These are phyloP conservation scores for Penaeus chinensis DNA, from an alignment of 1,140 invertebrate species.

Conservation along the genomic window DNA sequence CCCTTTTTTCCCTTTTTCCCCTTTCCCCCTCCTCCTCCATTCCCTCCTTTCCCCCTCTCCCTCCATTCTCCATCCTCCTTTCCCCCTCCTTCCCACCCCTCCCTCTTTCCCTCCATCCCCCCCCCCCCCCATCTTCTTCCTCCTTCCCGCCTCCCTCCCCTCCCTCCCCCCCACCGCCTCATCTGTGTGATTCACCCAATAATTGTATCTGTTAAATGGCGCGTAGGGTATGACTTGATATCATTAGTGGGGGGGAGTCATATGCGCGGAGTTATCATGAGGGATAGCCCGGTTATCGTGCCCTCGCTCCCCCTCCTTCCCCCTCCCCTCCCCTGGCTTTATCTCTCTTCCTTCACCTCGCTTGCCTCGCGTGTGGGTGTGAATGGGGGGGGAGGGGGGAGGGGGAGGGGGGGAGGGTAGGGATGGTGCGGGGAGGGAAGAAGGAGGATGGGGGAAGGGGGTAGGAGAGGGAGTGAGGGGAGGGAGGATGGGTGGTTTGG, in stretches of 20 bases:
- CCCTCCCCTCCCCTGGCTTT: not conserved
- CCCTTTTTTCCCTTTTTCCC: not conserved
- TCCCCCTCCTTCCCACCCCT: not conserved
- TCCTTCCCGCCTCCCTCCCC: not conserved
- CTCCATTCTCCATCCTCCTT: not conserved
- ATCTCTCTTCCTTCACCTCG: too few species aligned
- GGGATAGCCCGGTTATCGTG: slow-evolving; percentile 45
- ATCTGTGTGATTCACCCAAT: slow-evolving; percentile 55
- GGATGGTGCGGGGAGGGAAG: not conserved
- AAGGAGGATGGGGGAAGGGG: not conserved
- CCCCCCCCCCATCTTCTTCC: too few species aligned
- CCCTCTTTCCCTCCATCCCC: too few species aligned
- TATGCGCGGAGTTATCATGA: slow-evolving; percentile 38
- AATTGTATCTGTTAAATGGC: slow-evolving; percentile 46
- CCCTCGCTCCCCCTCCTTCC: not conserved
- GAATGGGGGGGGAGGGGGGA: not conserved
- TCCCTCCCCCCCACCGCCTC: not conserved
- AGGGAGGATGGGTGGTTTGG: not conserved
- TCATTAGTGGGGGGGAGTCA: slow-evolving; percentile 34
- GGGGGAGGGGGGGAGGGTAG: not conserved
- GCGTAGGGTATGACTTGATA: slow-evolving; percentile 51
- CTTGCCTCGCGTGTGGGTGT: not conserved
- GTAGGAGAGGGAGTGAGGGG: not conserved
- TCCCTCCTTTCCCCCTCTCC: not conserved
- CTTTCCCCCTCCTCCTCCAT: not conserved